Percentiles rank a stretch among this genome's conserved stretches.
These are phyloP conservation scores for Plagodis pulveraria DNA, from an alignment of 2,888 invertebrate genomes.

Conservation along the genomic window DNA sequence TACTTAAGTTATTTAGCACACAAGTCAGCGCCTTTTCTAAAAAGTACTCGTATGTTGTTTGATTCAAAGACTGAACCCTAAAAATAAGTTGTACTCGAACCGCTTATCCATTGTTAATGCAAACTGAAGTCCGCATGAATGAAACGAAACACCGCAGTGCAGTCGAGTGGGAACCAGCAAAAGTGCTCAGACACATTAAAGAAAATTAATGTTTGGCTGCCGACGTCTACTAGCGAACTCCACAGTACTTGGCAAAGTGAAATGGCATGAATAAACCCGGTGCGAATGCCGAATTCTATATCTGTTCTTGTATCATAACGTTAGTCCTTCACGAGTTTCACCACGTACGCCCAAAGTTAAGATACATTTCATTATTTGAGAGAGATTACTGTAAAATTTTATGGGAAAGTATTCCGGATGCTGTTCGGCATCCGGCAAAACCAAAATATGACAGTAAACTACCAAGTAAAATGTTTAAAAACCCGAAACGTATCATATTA, in stretches of 20 bases:
- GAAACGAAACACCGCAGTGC: conserved; percentile 83
- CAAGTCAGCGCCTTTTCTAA: no score
- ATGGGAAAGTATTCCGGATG: background rate
- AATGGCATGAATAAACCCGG: conserved; percentile 75
- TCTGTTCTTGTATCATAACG: conserved; percentile 67
- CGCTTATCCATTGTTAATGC: conserved; percentile 79
- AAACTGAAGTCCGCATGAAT: conserved; percentile 75
- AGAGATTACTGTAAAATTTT: conserved; percentile 42
- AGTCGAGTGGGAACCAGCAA: conserved; percentile 72
- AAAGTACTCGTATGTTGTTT: no score
- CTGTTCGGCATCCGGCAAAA: background rate
- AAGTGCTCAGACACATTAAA: conserved; percentile 84
- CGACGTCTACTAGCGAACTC: conserved; percentile 77
- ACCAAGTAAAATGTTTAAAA: no score
- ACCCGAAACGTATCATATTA: no score
- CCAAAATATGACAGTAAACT: background rate
- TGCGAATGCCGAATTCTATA: conserved; percentile 73
- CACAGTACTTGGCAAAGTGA: conserved; percentile 79
- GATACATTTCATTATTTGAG: conserved; percentile 61
- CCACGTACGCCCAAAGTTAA: conserved; percentile 55
- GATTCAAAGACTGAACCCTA: conserved; percentile 26
- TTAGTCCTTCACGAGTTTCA: conserved; percentile 64
- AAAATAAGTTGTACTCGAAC: conserved; percentile 63
- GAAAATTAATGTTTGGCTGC: conserved; percentile 84
- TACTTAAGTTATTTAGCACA: no score